Evolutionary conservation across 2,797 vertebrate species (phyloP).

Genomic region (Hemibagrus guttatus): DNA sequence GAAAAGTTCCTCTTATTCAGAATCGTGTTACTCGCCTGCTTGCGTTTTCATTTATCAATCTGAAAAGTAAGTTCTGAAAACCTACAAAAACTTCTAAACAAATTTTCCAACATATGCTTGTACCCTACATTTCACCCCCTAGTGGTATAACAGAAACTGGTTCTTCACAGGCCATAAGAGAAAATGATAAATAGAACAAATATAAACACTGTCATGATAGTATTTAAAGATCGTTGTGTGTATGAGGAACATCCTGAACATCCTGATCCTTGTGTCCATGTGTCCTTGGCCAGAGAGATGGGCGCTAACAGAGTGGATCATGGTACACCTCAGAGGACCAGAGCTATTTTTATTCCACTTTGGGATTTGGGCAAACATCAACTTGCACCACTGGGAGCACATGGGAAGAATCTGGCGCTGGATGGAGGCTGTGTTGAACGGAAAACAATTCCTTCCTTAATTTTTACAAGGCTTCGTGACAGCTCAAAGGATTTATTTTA

Average conservation of each 20-base stretch:
- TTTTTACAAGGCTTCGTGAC: not conserved
- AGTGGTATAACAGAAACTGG: not conserved
- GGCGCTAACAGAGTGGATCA: not conserved
- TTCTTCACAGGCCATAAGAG: not conserved
- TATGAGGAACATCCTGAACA: not conserved
- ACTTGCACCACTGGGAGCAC: slow-evolving; percentile 5
- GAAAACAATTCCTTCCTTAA: not conserved
- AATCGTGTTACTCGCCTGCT: not conserved
- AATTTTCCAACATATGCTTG: no score
- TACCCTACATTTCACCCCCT: not conserved
- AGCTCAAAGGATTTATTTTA: not conserved
- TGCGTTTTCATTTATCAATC: not conserved
- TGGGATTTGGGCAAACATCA: slow-evolving; percentile 26
- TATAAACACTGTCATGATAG: not conserved
- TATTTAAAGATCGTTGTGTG: not conserved
- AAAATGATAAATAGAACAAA: not conserved
- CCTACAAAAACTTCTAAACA: no score
- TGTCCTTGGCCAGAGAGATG: not conserved
- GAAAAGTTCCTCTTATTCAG: not conserved
- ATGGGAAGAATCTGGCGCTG: not conserved
- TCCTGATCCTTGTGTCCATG: not conserved
- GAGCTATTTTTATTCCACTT: slow-evolving; percentile 33
- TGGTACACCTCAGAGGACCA: slow-evolving; percentile 8
- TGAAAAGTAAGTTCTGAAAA: no score
- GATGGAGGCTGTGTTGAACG: not conserved